Conservation (phyloP, 2,888 invertebrate species). For the Caenorhabditis drosophilae region DNA sequence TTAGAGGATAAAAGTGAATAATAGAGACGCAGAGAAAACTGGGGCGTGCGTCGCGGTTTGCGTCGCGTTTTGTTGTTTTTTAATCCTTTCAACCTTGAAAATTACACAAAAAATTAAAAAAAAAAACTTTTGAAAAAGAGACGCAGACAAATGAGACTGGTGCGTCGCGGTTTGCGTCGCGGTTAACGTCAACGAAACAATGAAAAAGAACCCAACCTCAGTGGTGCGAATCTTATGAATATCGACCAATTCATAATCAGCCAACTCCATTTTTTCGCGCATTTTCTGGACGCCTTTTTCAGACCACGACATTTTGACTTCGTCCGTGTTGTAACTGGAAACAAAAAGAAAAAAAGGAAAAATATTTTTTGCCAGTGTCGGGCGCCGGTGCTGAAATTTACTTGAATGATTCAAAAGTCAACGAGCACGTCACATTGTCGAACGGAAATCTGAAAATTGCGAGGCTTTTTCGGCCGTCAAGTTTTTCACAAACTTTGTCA, state of each 20-base stretch:
- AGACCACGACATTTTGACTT: conserved; percentile 68
- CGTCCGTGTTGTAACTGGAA: conserved; percentile 68
- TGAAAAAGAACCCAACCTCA: conserved; percentile 49
- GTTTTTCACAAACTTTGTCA: conserved; percentile 51
- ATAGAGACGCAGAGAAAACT: no score
- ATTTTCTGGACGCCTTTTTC: conserved; percentile 63
- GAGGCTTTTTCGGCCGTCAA: no score
- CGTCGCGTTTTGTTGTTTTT: no score
- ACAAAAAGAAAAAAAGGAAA: conserved; percentile 4
- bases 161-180: no score
- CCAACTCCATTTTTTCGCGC: conserved; percentile 68
- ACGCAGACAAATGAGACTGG: no score
- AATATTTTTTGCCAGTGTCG: no score
- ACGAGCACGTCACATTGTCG: conserved; percentile 68
- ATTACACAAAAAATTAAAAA: no score
- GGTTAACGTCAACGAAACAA: not conserved
- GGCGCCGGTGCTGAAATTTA: no score
- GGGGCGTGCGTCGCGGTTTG: no score
- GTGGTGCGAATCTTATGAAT: conserved; percentile 58
- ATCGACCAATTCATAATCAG: conserved; percentile 66
- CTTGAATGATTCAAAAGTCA: conserved; percentile 69
- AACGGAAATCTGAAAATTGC: conserved; percentile 62
- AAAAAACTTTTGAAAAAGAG: no score
- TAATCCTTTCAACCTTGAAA: no score
- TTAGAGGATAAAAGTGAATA: no score